phyloP scores from a whole-genome alignment of 2,113 vertebrate genomes.

The Pollimyrus isidori region DNA sequence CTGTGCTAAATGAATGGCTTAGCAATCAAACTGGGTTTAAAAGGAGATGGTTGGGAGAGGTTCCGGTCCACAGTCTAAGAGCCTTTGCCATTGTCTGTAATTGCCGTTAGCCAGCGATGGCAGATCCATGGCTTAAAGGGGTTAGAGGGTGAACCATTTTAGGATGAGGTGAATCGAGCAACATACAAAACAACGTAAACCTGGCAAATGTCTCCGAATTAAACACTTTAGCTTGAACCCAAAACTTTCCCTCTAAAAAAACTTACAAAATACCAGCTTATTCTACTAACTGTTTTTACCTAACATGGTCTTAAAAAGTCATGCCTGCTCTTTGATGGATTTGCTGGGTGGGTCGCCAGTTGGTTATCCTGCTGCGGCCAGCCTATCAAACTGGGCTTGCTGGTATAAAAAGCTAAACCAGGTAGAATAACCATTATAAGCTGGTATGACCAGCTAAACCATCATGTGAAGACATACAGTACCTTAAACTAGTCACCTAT shows the following conservation, averaged over 20 bases:
- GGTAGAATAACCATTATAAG: background rate
- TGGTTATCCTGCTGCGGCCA: background rate
- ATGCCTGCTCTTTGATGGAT: background rate
- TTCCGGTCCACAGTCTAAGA: background rate
- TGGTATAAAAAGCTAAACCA: background rate
- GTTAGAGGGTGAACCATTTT: background rate
- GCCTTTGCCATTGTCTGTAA: background rate
- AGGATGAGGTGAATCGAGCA: background rate
- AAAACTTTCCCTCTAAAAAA: background rate
- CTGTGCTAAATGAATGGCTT: background rate
- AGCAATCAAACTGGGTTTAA: background rate
- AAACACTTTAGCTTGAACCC: constrained; percentile 4
- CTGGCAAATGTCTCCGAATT: background rate
- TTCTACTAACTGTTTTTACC: background rate
- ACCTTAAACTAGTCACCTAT: background rate
- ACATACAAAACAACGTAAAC: background rate
- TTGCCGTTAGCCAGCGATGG: background rate
- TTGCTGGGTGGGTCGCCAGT: background rate
- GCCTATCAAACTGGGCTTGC: background rate
- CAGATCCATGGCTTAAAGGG: background rate
- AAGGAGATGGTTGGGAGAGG: background rate
- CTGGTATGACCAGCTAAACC: background rate
- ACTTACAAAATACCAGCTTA: background rate
- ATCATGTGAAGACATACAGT: background rate
- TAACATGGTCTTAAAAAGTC: background rate